Conservation (phyloP, 2,113 vertebrate genomes). For the Porphyrio hochstetteri region DNA sequence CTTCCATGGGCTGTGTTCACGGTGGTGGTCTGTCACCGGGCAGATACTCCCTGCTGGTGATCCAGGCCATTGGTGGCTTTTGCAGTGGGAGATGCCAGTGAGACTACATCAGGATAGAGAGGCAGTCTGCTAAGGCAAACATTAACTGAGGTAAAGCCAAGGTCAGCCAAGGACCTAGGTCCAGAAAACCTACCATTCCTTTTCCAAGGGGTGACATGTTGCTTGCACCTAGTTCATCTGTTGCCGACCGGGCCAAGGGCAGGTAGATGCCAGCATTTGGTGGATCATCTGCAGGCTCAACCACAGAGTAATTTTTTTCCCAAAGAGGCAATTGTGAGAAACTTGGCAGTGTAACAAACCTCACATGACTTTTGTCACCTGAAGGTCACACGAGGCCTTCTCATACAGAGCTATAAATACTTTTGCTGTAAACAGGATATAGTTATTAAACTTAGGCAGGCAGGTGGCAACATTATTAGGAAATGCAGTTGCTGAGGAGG, state of each 20-base stretch:
- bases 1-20: not conserved
- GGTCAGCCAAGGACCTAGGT: accelerated
- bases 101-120: not conserved
- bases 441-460: not conserved
- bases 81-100: not conserved
- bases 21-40: accelerated
- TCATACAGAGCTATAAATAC: constrained; percentile 7
- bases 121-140: not conserved
- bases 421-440: constrained; percentile 35
- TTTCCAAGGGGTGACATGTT: not conserved
- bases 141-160: not conserved
- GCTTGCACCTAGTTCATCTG: not conserved
- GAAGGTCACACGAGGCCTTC: not conserved
- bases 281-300: not conserved
- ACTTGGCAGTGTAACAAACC: not conserved
- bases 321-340: constrained; percentile 24
- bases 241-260: accelerated
- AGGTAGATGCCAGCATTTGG: not conserved
- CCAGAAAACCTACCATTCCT: not conserved
- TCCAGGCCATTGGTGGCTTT: not conserved
- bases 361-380: not conserved
- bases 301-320: not conserved
- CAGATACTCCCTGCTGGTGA: not conserved
- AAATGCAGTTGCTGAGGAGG: not conserved
- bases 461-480: constrained; percentile 29